Evolutionary conservation across 2,113 vertebrate species (phyloP).

Genomic region (Herpailurus yagouaroundi): DNA sequence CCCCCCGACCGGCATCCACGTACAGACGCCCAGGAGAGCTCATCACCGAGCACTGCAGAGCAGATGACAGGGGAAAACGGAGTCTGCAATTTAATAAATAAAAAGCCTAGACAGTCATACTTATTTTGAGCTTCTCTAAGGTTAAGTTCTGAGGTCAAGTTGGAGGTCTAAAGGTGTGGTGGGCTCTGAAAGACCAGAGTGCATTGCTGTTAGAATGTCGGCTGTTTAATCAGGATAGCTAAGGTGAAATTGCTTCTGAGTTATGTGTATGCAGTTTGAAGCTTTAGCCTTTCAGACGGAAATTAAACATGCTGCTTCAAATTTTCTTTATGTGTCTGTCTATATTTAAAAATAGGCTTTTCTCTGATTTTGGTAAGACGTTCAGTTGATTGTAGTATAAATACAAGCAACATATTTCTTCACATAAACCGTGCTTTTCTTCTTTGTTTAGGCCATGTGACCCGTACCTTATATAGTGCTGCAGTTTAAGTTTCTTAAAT

Average conservation of each 20-base stretch:
- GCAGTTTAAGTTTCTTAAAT: background rate
- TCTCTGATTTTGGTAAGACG: background rate
- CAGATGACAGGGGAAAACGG: background rate
- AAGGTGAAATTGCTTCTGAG: background rate
- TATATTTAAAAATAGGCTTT: background rate
- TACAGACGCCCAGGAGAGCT: background rate
- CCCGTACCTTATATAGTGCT: background rate
- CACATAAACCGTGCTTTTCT: background rate
- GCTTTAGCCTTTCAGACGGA: background rate
- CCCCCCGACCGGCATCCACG: background rate
- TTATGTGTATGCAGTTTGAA: background rate
- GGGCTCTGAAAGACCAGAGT: background rate
- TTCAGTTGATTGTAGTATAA: background rate
- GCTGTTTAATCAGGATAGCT: background rate
- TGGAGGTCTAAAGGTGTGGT: background rate
- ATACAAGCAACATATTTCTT: too few species aligned
- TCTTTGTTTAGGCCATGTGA: background rate
- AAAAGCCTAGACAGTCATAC: background rate
- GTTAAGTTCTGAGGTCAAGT: background rate
- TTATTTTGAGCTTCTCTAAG: background rate
- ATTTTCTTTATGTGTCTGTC: background rate
- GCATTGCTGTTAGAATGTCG: background rate
- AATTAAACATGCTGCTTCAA: background rate
- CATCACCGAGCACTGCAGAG: background rate
- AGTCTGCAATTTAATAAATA: fast-evolving